phyloP scores from a whole-genome alignment of 2,113 vertebrate species.

The Mustela lutreola region DNA sequence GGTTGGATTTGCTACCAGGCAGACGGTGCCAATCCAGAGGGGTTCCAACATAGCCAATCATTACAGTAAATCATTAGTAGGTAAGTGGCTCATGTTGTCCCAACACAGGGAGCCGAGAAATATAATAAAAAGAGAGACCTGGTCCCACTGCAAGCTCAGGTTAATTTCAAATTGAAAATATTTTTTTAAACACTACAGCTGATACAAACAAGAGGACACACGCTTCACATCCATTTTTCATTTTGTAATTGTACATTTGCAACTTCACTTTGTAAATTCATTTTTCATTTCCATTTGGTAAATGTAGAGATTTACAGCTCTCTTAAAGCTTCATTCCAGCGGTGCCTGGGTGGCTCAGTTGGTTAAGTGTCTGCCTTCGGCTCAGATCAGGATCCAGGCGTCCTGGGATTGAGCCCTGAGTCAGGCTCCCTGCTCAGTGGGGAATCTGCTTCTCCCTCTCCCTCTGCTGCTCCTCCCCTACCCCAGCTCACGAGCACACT shows the following conservation, averaged over 20 bases:
- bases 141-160: constrained; percentile 75
- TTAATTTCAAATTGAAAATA: constrained; percentile 77
- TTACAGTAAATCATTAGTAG: not conserved
- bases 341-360: not conserved
- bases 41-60: not conserved
- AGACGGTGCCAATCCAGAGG: not conserved
- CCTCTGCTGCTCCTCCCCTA: not conserved
- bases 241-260: too few relatives aligned
- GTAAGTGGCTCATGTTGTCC: not conserved
- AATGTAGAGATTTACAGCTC: not conserved
- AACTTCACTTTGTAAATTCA: too few relatives aligned
- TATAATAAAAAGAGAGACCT: constrained; percentile 72
- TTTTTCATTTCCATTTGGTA: too few relatives aligned
- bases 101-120: constrained; percentile 26
- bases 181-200: constrained; percentile 65
- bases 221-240: constrained; percentile 69
- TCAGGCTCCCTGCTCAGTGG: not conserved
- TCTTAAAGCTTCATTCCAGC: not conserved
- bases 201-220: constrained; percentile 69
- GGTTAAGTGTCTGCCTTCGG: not conserved
- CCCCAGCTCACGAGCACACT: not conserved
- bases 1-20: not conserved
- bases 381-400: not conserved
- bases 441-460: not conserved
- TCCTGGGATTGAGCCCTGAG: not conserved